A percentile compares a stretch with the other conserved stretches of the same genome.
phyloP scores from a whole-genome alignment of 2,888 invertebrate species.

The Minunthozetes semirufus region DNA sequence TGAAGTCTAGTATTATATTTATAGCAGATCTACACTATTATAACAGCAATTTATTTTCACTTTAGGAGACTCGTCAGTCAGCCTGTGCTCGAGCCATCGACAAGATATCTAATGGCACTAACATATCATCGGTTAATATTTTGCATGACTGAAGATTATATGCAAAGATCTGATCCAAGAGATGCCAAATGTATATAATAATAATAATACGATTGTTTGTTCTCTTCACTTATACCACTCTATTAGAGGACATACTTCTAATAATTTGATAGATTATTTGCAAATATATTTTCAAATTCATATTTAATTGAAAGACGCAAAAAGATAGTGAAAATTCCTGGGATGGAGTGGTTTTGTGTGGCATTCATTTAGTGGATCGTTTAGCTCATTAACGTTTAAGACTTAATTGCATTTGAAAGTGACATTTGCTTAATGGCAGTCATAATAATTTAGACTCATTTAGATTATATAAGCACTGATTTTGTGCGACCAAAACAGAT shows the following conservation, averaged over 20 bases:
- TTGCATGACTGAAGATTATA: neutral
- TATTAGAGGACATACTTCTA: no score
- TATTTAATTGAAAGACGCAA: no score
- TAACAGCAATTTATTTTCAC: neutral
- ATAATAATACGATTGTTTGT: no score
- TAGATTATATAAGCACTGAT: constrained; percentile 19
- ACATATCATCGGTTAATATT: constrained; percentile 3
- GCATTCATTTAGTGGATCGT: neutral
- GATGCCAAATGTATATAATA: neutral
- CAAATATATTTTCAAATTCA: no score
- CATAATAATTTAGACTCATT: constrained; percentile 29
- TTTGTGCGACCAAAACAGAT: neutral
- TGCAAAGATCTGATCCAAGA: neutral
- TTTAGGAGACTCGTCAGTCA: neutral
- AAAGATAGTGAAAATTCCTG: no score
- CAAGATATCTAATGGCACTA: constrained; percentile 2
- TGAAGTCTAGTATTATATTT: neutral
- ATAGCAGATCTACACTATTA: neutral
- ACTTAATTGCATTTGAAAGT: constrained; percentile 11
- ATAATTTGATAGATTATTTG: no score
- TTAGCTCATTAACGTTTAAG: neutral
- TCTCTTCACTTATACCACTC: no score
- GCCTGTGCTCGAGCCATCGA: neutral
- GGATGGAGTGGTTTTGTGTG: neutral
- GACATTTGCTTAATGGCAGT: constrained; percentile 1